Evolutionary conservation across 2,888 invertebrate species (phyloP), one percentile per base, ranked within the genome.

Genomic region (Pristionchus exspectatus): DNA sequence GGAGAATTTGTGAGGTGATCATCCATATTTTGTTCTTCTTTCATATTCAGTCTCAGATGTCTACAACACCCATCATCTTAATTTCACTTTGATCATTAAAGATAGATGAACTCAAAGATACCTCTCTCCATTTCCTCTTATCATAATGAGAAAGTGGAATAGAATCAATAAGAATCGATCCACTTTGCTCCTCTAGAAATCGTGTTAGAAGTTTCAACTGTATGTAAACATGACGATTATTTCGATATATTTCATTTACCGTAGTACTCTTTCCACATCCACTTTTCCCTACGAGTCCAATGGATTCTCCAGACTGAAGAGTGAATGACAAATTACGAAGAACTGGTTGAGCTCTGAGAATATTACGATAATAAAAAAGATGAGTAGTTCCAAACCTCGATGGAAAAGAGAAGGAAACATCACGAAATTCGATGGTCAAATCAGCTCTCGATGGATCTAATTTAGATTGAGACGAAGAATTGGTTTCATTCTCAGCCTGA

Each of bases 181-280:
- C 87, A 16, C 21, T 24, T 21, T 66, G 5, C 1, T 18, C 30
- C 12, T 59, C 12, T 2, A 87, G 24, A 16, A 87, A 66, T 50
- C 87, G 66, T 10, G 87, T 87, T 16, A 87, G 44, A 14, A 87
- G 69, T 44, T 69, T 69, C 5, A 87, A 18, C 87, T 87, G 69
- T 0, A 87, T 24, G 7, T 44, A 7, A 50, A 33, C 38, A 14
- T 84, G n/a, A 5, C 18, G 4, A 85, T 21, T 85, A 14, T 27
- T 12, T 12, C 1, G 44, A 50, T 27, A 83, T 5, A 24, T 24
- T 50, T 1, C 0, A 24, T 69, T 44, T 16, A 87, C 87, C 59
- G 87, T 69, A 2, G 87, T 87, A 69, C 87, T 87, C 87, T 87
- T 87, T 44, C 87, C 87, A 87, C 87, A 87, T 50, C 87, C 87